Evolutionary conservation across 1,140 invertebrate genomes (phyloP).

Genomic region (Drosophila carrolli): DNA sequence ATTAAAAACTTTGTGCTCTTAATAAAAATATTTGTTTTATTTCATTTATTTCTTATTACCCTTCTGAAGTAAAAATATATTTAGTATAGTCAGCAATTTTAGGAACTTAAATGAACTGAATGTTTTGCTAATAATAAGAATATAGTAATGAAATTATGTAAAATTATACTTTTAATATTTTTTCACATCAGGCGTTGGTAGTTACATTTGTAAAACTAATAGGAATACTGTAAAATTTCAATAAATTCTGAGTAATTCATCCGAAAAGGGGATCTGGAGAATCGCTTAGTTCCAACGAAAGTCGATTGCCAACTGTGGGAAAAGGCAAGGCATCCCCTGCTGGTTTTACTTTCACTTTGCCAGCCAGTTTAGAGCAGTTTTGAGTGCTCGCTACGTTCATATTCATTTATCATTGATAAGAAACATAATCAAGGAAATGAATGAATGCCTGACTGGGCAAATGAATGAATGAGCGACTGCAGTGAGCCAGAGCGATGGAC

Average conservation of each 20-base stretch:
- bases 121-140: no score
- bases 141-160: no score
- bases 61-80: no score
- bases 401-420: slow-evolving; percentile 83
- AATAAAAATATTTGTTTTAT: no score
- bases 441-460: slow-evolving; percentile 79
- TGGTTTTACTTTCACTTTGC: slow-evolving; percentile 76
- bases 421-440: slow-evolving; percentile 82
- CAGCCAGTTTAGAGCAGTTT: slow-evolving; percentile 72
- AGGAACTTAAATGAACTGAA: no score
- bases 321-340: slow-evolving; percentile 23
- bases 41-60: no score
- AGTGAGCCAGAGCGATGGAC: slow-evolving; percentile 10
- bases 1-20: no score
- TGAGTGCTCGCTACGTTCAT: slow-evolving; percentile 71
- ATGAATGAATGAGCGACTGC: slow-evolving; percentile 74
- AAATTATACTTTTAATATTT: no score
- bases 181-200: no score
- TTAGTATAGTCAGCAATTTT: no score
- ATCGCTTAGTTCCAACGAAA: neutral
- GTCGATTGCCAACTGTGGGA: neutral
- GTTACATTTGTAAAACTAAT: no score
- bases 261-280: neutral
- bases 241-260: neutral
- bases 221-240: no score